Conservation (phyloP, 2,113 vertebrate species). For the Ptilorrhoa leucosticta region DNA sequence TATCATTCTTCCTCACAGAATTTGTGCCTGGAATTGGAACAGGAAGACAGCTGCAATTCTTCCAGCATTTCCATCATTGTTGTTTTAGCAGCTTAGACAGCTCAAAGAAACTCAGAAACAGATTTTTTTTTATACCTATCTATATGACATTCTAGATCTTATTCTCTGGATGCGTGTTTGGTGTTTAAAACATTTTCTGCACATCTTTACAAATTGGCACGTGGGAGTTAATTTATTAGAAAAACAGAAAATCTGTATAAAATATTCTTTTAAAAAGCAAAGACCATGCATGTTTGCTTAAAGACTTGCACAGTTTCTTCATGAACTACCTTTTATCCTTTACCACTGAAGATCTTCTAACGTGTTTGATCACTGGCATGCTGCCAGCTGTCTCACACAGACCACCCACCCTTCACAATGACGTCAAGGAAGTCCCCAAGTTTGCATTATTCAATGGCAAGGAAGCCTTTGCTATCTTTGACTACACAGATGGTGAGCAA, state of each 20-base stretch:
- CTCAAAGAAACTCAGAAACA: background rate
- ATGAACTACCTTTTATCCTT: background rate
- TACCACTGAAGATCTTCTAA: background rate
- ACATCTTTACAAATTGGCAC: rapidly evolving
- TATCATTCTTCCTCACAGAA: background rate
- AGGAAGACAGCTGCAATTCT: background rate
- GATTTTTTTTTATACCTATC: background rate
- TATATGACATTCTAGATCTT: background rate
- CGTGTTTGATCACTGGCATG: background rate
- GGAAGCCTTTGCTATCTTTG: conserved; percentile 42
- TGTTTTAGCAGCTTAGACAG: background rate
- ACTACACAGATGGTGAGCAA: conserved; percentile 32
- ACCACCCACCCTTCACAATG: conserved; percentile 39
- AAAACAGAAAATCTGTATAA: background rate
- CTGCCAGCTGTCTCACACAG: background rate
- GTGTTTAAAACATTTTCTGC: background rate
- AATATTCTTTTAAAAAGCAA: background rate
- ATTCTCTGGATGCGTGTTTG: background rate
- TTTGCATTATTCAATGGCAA: conserved; percentile 18
- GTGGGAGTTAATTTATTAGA: background rate
- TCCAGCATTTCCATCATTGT: background rate
- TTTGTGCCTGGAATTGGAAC: background rate
- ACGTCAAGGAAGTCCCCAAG: conserved; percentile 35
- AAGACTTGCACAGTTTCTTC: background rate
- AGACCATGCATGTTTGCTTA: background rate